A percentile compares a stretch with the other conserved stretches of the same genome.
Evolutionary conservation across 2,113 vertebrate species (phyloP).

Genomic region (Cephalopterus ornatus): DNA sequence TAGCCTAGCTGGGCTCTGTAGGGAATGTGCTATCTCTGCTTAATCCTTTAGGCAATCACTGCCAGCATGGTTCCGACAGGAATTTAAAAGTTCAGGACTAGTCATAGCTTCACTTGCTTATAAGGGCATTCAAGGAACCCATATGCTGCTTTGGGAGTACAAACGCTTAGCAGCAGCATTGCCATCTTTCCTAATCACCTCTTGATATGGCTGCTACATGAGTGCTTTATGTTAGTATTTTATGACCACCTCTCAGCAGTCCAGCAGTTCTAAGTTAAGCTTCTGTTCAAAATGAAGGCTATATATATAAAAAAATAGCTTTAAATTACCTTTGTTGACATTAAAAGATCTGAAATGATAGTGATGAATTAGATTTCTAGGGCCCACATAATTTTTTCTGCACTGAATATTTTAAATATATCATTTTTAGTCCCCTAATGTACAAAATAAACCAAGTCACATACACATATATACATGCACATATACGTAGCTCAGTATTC

Average conservation of each 20-base stretch:
- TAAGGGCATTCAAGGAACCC: neutral
- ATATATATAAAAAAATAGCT: neutral
- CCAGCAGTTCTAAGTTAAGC: neutral
- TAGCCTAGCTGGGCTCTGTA: neutral
- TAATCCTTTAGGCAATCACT: neutral
- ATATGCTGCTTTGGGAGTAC: neutral
- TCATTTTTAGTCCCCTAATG: neutral
- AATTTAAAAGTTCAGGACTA: neutral
- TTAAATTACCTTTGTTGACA: neutral
- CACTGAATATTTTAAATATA: neutral
- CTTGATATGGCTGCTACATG: neutral
- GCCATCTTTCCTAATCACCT: neutral
- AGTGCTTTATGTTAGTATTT: neutral
- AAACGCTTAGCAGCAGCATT: neutral
- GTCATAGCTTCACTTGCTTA: neutral
- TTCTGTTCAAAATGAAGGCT: neutral
- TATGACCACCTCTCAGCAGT: neutral
- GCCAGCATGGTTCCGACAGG: neutral
- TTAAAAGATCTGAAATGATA: neutral
- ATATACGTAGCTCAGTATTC: neutral
- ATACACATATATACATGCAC: neutral
- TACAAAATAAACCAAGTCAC: neutral
- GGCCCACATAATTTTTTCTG: neutral
- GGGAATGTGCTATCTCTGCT: neutral
- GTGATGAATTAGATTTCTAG: neutral